Evolutionary conservation across 2,888 invertebrate species (phyloP).

Genomic region (Miltochrista miniata): DNA sequence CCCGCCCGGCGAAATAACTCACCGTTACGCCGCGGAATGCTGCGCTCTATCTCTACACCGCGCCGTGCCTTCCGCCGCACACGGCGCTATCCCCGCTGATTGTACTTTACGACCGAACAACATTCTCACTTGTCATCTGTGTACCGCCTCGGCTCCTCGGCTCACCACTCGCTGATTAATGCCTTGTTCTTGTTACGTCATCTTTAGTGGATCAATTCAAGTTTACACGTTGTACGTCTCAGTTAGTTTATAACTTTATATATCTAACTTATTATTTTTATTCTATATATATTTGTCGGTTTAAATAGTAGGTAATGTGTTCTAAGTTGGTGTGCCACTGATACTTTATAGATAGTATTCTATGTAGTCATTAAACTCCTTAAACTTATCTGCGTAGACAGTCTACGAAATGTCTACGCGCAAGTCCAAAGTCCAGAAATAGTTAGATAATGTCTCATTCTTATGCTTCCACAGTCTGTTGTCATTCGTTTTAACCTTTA

Average conservation of each 20-base stretch:
- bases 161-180: conserved; percentile 4
- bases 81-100: conserved; percentile 17
- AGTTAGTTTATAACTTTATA: no score
- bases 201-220: background rate
- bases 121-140: conserved; percentile 11
- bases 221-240: background rate
- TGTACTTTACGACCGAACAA: conserved; percentile 16
- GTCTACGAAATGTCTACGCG: conserved; percentile 30
- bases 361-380: background rate
- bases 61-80: conserved; percentile 22
- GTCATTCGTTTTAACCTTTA: no score
- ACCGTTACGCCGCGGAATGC: conserved; percentile 80
- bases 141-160: background rate
- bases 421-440: background rate
- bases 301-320: no score
- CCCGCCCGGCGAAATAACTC: conserved; percentile 77
- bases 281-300: no score
- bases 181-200: conserved; percentile 7
- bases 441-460: no score
- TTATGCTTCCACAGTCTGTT: no score
- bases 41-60: conserved; percentile 70
- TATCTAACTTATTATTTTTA: no score
- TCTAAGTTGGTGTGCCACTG: background rate
- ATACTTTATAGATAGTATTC: background rate
- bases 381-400: conserved; percentile 12